Evolutionary conservation across 2,797 vertebrate genomes (phyloP).

Genomic region (Lagodon rhomboides): DNA sequence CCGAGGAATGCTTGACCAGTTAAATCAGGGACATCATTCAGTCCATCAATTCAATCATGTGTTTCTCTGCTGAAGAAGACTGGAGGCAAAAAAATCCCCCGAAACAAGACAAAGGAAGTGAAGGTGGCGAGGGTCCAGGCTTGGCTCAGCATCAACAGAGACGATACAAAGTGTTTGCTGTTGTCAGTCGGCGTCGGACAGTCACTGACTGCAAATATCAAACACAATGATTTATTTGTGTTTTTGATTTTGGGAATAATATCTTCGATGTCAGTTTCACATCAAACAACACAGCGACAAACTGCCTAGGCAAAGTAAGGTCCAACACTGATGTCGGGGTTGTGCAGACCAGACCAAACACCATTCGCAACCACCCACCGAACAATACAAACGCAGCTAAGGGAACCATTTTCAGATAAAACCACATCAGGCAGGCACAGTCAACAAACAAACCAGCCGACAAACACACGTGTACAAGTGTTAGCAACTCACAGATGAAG

Average conservation of each 20-base stretch:
- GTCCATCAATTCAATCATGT: background rate
- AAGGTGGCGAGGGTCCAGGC: slow-evolving; percentile 6
- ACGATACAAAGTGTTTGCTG: background rate
- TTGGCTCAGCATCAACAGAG: background rate
- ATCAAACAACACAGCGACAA: too few species aligned
- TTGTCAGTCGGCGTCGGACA: background rate
- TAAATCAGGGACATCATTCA: slow-evolving; percentile 18
- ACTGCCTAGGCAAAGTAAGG: too few species aligned
- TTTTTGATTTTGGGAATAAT: background rate
- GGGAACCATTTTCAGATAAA: too few species aligned
- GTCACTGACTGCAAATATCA: background rate
- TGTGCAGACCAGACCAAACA: too few species aligned
- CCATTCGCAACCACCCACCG: too few species aligned
- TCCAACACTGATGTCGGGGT: too few species aligned
- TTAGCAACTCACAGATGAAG: too few species aligned
- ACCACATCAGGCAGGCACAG: too few species aligned
- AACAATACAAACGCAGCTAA: too few species aligned
- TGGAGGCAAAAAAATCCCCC: background rate
- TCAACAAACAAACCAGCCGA: too few species aligned
- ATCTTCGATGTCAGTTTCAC: background rate
- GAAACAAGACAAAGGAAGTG: background rate
- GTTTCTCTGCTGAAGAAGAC: slow-evolving; percentile 2
- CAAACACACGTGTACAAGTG: too few species aligned
- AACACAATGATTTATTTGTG: background rate
- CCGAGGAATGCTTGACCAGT: background rate